Percentiles rank a stretch among this genome's conserved stretches.
Evolutionary conservation across 2,797 vertebrate genomes (phyloP).

Genomic region (Lagocephalus sceleratus): DNA sequence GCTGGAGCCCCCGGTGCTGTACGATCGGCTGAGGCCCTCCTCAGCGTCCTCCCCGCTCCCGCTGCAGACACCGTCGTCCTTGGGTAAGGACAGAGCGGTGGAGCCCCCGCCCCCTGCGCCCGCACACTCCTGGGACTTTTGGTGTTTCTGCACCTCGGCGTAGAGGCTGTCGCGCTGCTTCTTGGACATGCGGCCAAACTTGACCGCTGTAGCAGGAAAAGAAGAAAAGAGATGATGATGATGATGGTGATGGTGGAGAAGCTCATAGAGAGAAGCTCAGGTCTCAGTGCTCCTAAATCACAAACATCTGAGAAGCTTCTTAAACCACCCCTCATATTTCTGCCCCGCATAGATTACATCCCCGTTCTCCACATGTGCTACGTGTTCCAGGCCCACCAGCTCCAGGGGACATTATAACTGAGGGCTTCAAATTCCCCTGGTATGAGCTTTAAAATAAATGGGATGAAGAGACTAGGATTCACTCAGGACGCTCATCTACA

Average conservation of each 20-base stretch:
- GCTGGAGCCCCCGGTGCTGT: constrained; percentile 83
- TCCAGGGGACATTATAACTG: neutral
- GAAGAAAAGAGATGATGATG: no score
- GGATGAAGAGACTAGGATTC: neutral
- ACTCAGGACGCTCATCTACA: neutral
- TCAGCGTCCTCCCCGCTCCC: constrained; percentile 57
- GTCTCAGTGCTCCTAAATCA: no score
- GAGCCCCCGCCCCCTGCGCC: constrained; percentile 36
- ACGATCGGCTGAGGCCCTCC: constrained; percentile 74
- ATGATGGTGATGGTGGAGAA: no score
- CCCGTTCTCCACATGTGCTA: constrained; percentile 18
- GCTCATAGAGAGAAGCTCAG: no score
- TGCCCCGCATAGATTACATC: neutral
- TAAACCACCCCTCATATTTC: constrained; percentile 12
- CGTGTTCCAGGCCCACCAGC: constrained; percentile 6
- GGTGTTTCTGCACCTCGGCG: constrained; percentile 90
- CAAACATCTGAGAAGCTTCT: neutral
- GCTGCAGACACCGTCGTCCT: constrained; percentile 59
- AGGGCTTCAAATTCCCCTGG: constrained; percentile 19
- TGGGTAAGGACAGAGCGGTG: constrained; percentile 52
- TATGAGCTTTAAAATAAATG: constrained; percentile 25
- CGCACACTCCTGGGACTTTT: constrained; percentile 83
- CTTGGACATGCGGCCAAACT: constrained; percentile 95
- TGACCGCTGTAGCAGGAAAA: constrained; percentile 78
- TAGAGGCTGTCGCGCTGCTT: constrained; percentile 93